Evolutionary conservation across 2,888 invertebrate genomes (phyloP).

Genomic region (Acleris laterana): DNA sequence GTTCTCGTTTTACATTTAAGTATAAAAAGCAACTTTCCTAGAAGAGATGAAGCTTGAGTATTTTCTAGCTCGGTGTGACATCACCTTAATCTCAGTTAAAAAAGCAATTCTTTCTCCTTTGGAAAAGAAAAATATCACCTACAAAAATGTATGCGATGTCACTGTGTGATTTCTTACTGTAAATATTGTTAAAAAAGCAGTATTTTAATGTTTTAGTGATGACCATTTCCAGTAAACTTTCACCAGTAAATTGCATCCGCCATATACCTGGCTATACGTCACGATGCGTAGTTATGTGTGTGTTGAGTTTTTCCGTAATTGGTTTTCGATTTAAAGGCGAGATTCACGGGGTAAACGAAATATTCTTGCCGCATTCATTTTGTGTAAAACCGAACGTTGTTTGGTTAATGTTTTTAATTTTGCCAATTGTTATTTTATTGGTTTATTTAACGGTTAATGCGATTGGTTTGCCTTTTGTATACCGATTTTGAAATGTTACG

Average conservation of each 20-base stretch:
- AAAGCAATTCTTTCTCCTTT: too few relatives aligned
- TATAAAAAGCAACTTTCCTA: too few relatives aligned
- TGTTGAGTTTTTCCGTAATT: constrained; percentile 79
- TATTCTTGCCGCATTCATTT: constrained; percentile 45
- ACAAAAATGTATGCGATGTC: too few relatives aligned
- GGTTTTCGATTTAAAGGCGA: constrained; percentile 76
- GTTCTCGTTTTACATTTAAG: background rate
- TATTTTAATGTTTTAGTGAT: background rate
- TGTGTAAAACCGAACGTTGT: constrained; percentile 38
- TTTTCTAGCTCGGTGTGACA: too few relatives aligned
- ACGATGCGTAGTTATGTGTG: constrained; percentile 62
- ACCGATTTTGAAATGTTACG: constrained; percentile 4
- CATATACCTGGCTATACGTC: constrained; percentile 41
- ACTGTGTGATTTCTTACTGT: too few relatives aligned
- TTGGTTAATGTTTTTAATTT: constrained; percentile 43
- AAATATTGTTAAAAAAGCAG: background rate
- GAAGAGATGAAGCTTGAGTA: too few relatives aligned
- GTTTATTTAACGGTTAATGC: constrained; percentile 13
- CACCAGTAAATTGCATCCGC: constrained; percentile 40
- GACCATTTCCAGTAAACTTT: constrained; percentile 39
- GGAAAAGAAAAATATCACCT: too few relatives aligned
- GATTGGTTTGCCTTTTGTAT: constrained; percentile 12
- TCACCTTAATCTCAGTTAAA: too few relatives aligned
- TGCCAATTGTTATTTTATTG: constrained; percentile 15
- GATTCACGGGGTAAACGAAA: constrained; percentile 47